phyloP scores from a whole-genome alignment of 2,888 invertebrate genomes.

The Achlya flavicornis region DNA sequence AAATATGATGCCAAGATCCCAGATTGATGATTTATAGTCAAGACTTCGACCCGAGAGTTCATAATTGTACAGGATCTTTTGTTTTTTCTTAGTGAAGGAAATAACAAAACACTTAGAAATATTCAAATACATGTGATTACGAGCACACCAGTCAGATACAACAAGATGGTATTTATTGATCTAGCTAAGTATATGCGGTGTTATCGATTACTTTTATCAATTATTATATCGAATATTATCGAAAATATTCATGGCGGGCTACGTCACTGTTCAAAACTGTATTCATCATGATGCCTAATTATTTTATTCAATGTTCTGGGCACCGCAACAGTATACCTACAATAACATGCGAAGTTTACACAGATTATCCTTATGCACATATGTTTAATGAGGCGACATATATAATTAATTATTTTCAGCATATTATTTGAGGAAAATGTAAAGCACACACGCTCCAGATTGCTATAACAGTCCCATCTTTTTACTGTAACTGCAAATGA shows the following conservation, averaged over 20 bases:
- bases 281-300: background rate
- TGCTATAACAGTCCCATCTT: background rate
- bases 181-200: slow-evolving; percentile 14
- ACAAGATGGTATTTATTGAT: slow-evolving; percentile 26
- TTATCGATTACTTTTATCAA: slow-evolving; percentile 32
- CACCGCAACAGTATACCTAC: background rate
- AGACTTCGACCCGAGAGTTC: no score
- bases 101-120: no score
- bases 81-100: no score
- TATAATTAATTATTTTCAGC: background rate
- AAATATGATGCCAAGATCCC: no score
- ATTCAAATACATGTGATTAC: no score
- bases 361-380: background rate
- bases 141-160: no score
- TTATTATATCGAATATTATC: slow-evolving; percentile 15
- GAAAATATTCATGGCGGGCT: background rate
- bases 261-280: background rate
- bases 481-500: slow-evolving; percentile 2
- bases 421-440: background rate
- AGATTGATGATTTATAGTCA: no score
- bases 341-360: background rate
- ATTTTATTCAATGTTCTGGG: background rate
- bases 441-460: background rate
- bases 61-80: no score
- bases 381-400: background rate